phyloP scores from a whole-genome alignment of 2,113 vertebrate genomes.

The Marcusenius ussheri region DNA sequence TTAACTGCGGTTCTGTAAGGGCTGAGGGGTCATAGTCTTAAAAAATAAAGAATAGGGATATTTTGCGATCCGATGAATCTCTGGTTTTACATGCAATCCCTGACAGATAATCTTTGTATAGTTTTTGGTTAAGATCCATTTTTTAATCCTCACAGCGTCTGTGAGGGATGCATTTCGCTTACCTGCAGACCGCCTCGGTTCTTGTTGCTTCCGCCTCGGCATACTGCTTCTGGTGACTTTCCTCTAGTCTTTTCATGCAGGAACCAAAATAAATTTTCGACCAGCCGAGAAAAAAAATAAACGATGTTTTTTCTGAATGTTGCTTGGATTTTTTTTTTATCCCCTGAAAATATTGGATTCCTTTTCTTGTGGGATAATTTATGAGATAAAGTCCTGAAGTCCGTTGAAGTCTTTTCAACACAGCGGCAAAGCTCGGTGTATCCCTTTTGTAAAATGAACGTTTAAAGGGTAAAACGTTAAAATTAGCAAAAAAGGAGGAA shows the following conservation, averaged over 20 bases:
- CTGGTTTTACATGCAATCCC: neutral
- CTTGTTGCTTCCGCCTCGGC: slow-evolving; percentile 76
- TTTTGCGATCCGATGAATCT: neutral
- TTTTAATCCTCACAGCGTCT: neutral
- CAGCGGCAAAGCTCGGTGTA: slow-evolving; percentile 10
- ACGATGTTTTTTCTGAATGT: slow-evolving; percentile 26
- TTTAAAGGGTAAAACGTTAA: slow-evolving; percentile 20
- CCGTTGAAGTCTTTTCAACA: slow-evolving; percentile 6
- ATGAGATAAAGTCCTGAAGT: slow-evolving; percentile 33
- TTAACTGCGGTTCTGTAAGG: neutral
- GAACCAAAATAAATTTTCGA: slow-evolving; percentile 37
- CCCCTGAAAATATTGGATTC: slow-evolving; percentile 27
- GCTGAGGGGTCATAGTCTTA: neutral
- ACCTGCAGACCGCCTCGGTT: slow-evolving; percentile 79
- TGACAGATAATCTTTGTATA: neutral
- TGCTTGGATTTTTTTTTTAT: slow-evolving; percentile 32
- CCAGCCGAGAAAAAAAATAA: slow-evolving; percentile 28
- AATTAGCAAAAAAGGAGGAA: slow-evolving; percentile 24
- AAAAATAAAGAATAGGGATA: neutral
- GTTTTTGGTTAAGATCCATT: neutral
- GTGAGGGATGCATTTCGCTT: slow-evolving; percentile 35
- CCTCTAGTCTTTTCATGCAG: slow-evolving; percentile 62
- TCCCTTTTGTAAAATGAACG: slow-evolving; percentile 20
- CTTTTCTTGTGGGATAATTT: slow-evolving; percentile 24
- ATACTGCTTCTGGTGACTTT: slow-evolving; percentile 62